phyloP scores from a whole-genome alignment of 1,140 invertebrate genomes.

The Aphidius ervi region DNA sequence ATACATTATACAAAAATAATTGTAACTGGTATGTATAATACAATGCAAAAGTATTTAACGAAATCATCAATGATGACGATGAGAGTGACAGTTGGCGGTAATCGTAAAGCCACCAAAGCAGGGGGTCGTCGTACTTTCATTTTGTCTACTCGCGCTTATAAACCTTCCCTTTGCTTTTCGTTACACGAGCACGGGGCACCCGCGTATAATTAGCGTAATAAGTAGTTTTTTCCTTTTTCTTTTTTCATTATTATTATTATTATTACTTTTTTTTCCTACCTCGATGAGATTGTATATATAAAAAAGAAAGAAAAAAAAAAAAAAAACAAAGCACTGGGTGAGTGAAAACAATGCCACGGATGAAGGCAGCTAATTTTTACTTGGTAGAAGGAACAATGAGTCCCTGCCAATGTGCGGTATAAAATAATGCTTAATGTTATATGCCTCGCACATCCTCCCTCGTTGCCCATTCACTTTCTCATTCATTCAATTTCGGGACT shows the following conservation, averaged over 20 bases:
- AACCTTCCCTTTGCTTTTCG: conserved; percentile 15
- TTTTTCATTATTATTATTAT: neutral
- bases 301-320: conserved; percentile 17
- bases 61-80: conserved; percentile 15
- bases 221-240: conserved; percentile 45
- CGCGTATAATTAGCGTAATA: conserved; percentile 54
- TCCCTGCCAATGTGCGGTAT: conserved; percentile 16
- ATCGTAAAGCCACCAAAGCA: conserved; percentile 26
- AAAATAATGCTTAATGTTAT: conserved; percentile 17
- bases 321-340: conserved; percentile 23
- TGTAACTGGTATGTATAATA: neutral
- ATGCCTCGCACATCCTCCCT: conserved; percentile 45
- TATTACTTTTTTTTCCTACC: too few relatives aligned
- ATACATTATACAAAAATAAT: neutral
- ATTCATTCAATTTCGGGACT: conserved; percentile 28
- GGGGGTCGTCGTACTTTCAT: conserved; percentile 22
- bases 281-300: neutral
- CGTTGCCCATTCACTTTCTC: conserved; percentile 41
- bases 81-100: conserved; percentile 46
- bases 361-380: conserved; percentile 28
- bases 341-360: conserved; percentile 32
- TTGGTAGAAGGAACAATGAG: conserved; percentile 21
- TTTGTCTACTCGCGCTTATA: conserved; percentile 18
- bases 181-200: conserved; percentile 28
- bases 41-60: conserved; percentile 13